A percentile compares a stretch with the other conserved stretches of the same genome.
These are phyloP conservation scores for Physella acuta DNA, from an alignment of 1,140 invertebrate species.

Conservation along the genomic window DNA sequence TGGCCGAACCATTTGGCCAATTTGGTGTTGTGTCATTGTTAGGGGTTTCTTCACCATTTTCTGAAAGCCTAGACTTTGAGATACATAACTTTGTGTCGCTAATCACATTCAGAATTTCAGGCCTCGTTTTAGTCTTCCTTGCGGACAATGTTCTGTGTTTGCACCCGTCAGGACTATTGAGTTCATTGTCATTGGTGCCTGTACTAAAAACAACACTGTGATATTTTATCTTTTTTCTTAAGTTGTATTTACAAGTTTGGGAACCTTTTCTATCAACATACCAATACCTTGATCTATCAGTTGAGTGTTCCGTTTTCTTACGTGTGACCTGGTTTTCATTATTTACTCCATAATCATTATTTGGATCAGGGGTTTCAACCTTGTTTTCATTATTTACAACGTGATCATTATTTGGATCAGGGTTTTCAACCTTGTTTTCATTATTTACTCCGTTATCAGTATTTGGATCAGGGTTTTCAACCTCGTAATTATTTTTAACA, in stretches of 20 bases:
- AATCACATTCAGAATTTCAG: neutral
- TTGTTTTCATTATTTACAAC: neutral
- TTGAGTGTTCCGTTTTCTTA: too few relatives aligned
- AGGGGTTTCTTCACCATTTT: neutral
- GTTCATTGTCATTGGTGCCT: too few relatives aligned
- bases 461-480: too few relatives aligned
- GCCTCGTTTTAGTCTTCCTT: neutral
- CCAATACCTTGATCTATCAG: too few relatives aligned
- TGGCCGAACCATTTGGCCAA: neutral
- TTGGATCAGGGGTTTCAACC: neutral
- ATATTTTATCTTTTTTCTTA: too few relatives aligned
- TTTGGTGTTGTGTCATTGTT: neutral
- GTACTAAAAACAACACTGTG: too few relatives aligned
- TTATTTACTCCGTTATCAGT: neutral
- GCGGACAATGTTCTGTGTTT: neutral
- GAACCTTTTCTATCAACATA: too few relatives aligned
- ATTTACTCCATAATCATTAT: neutral
- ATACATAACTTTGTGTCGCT: neutral
- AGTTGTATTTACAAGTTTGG: too few relatives aligned
- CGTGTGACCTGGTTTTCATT: neutral
- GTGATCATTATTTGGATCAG: neutral
- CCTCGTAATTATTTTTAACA: neutral
- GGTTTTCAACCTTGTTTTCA: neutral
- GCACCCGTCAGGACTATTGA: too few relatives aligned
- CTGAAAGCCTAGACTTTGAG: neutral